These are phyloP conservation scores for Lycaena phlaeas DNA, from an alignment of 2,888 invertebrate species.

Conservation along the genomic window DNA sequence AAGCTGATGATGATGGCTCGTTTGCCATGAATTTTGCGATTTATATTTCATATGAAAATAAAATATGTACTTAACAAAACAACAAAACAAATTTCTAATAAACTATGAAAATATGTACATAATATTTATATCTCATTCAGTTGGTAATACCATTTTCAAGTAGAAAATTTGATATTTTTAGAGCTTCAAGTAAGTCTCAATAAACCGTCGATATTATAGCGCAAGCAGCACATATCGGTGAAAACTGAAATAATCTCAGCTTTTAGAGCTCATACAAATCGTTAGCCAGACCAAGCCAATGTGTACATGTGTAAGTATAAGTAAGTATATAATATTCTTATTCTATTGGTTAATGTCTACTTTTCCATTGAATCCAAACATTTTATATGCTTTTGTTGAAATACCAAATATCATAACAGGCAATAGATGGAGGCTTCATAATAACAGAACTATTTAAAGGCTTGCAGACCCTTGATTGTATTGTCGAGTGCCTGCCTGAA, in stretches of 20 bases:
- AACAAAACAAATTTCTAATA: no score
- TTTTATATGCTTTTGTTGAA: no score
- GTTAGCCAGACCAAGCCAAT: slow-evolving; percentile 45
- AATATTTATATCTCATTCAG: not conserved
- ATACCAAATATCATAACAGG: no score
- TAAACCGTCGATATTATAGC: not conserved
- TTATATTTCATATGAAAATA: no score
- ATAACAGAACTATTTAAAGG: slow-evolving; percentile 17
- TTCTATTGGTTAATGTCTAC: no score
- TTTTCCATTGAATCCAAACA: no score
- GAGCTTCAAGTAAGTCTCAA: not conserved
- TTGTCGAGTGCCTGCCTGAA: slow-evolving; percentile 36
- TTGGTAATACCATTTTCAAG: not conserved
- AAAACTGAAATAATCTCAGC: slow-evolving; percentile 59
- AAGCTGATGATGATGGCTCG: no score
- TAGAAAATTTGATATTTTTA: not conserved
- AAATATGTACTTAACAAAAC: no score
- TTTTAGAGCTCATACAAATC: slow-evolving; percentile 54
- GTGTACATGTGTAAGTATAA: slow-evolving; percentile 34
- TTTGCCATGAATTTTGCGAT: no score
- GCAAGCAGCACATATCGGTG: slow-evolving; percentile 33
- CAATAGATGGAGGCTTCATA: not conserved
- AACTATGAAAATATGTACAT: no score
- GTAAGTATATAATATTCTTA: no score
- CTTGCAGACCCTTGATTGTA: slow-evolving; percentile 35